These are phyloP conservation scores for Mesorhabditis spiculigera DNA, from an alignment of 2,888 invertebrate genomes.

Conservation along the genomic window DNA sequence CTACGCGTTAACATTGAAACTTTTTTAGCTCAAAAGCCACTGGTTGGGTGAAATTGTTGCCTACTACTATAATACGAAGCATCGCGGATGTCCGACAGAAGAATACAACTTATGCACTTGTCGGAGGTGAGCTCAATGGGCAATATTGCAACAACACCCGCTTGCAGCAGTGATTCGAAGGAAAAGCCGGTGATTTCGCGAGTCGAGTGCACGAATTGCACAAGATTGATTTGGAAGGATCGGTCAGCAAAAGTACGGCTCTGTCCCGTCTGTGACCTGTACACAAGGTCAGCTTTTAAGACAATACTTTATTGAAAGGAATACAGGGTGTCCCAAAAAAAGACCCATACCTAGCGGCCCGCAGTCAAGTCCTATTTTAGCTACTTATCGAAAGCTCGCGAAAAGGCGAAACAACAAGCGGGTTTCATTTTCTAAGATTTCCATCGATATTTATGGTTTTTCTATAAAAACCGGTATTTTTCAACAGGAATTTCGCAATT, in stretches of 20 bases:
- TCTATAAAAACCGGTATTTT: too few relatives aligned
- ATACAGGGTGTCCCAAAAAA: too few relatives aligned
- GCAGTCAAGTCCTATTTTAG: too few relatives aligned
- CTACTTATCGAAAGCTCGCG: too few relatives aligned
- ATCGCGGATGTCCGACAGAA: slow-evolving; percentile 10
- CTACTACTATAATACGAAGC: slow-evolving; percentile 18
- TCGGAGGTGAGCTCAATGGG: slow-evolving; percentile 8
- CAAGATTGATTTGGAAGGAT: slow-evolving; percentile 13
- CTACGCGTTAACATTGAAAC: not conserved
- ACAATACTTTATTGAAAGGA: too few relatives aligned
- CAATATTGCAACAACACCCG: not conserved
- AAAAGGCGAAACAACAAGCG: too few relatives aligned
- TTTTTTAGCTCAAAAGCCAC: slow-evolving; percentile 14
- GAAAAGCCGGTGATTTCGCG: slow-evolving; percentile 8
- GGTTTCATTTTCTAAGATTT: too few relatives aligned
- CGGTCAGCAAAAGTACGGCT: not conserved
- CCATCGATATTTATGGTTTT: too few relatives aligned
- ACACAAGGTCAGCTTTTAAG: slow-evolving; percentile 3
- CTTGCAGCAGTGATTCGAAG: not conserved
- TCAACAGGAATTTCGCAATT: too few relatives aligned
- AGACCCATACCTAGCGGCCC: too few relatives aligned
- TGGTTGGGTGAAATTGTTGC: slow-evolving; percentile 16
- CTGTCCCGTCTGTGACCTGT: slow-evolving; percentile 14
- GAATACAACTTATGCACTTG: slow-evolving; percentile 13
- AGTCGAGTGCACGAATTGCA: slow-evolving; percentile 15